phyloP scores from a whole-genome alignment of 2,888 invertebrate species.

The Papilio elwesi region DNA sequence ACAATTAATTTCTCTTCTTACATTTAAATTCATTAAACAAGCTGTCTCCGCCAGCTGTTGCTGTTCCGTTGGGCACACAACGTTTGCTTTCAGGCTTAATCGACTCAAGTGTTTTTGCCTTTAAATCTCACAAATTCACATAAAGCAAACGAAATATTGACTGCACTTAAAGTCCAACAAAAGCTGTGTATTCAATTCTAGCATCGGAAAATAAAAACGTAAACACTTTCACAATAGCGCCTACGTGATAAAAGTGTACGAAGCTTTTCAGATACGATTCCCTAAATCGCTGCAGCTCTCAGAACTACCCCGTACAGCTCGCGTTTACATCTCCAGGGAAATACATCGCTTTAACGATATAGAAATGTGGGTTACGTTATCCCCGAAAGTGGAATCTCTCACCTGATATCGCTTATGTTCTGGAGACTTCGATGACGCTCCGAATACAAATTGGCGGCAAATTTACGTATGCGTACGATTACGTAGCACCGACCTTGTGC shows the following conservation, averaged over 20 bases:
- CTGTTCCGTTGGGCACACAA: too few relatives aligned
- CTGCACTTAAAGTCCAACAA: not conserved
- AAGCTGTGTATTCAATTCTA: conserved; percentile 3
- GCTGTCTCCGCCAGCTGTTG: too few relatives aligned
- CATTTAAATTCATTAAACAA: too few relatives aligned
- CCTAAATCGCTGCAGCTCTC: conserved; percentile 30
- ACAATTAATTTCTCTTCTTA: too few relatives aligned
- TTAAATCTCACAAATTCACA: not conserved
- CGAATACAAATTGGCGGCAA: conserved; percentile 31
- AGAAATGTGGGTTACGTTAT: conserved; percentile 28
- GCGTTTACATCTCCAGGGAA: conserved; percentile 28
- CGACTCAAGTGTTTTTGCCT: not conserved
- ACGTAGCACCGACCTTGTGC: conserved; percentile 11
- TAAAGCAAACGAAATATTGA: conserved; percentile 6
- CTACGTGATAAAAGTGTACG: conserved; percentile 21
- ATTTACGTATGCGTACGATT: conserved; percentile 28
- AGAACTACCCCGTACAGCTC: conserved; percentile 15
- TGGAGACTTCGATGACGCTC: conserved; percentile 21
- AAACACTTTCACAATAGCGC: conserved; percentile 16
- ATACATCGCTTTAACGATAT: conserved; percentile 26
- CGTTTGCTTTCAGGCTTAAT: too few relatives aligned
- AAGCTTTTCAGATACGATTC: conserved; percentile 22
- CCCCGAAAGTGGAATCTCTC: conserved; percentile 14
- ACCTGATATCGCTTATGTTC: conserved; percentile 29
- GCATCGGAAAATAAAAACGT: conserved; percentile 26